Base-by-base conservation (phyloP, 2,888 invertebrate species). In the Tipula lateralis region DNA sequence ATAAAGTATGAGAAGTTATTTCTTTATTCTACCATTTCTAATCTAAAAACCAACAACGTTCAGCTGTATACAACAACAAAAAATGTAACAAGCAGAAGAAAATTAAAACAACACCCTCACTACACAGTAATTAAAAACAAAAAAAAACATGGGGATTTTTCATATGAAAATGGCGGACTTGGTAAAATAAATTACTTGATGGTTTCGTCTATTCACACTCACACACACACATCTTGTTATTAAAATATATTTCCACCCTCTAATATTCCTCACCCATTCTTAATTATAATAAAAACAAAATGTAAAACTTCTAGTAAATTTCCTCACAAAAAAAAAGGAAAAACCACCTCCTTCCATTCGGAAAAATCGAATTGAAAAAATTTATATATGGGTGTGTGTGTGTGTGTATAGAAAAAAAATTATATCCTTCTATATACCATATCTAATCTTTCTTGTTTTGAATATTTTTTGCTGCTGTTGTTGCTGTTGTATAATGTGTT, bases 81-180 rank as follows among this genome's bases (percentile, higher is more conserved):
- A 81, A 81, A 81, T 29, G 29, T 13, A 81, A 29, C 29, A 81
- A 29, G 81, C 44, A 50, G 16, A 50, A 50, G 29, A 81, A 81
- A 81, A 81, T 81, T 81, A 81, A 81, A 81, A 81, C 81, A 81
- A 81, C 81, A 81, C 81, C 81, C 81, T 81, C 44, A 50, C 44
- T 50, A 29, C 29, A 81, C 81, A 29, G 81, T 81, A 81, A 81
- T 81, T 81, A 81, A 81, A 66, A 36, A 6, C 36, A 36, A 36
- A 36, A 36, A 36, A 36, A 36, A 50, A 50, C n/a, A 50, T 50
- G 81, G 81, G 81, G 81, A 50, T 16, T 50, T 50, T 50, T 50
- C 12, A 81, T 81, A 81, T n/a, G 81, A 81, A 81, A 81, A 81
- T 81, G 81, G 81, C 81, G 81, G 81, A 81, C 81, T 29, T 81